phyloP scores from a whole-genome alignment of 1,140 invertebrate genomes.

The Asbolus verrucosus region DNA sequence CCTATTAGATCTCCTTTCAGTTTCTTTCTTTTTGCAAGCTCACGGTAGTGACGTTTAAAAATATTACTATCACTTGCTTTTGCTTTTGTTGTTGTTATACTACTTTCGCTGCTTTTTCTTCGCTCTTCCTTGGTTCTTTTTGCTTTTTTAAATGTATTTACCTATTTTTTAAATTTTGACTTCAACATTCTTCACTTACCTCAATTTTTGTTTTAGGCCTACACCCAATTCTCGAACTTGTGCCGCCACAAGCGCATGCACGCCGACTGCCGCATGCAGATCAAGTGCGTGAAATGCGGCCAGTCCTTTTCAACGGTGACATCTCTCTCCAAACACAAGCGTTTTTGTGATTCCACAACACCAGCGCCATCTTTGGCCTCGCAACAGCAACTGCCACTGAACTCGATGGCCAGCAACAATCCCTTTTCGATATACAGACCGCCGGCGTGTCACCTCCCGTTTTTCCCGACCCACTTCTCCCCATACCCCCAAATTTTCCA shows the following conservation, averaged over 20 bases:
- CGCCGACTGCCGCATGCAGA: conserved; percentile 87
- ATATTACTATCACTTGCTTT: no score
- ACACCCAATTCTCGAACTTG: conserved; percentile 99
- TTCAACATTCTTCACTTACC: no score
- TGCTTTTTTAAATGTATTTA: no score
- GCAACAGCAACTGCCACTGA: conserved; percentile 30
- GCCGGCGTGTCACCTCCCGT: conserved; percentile 63
- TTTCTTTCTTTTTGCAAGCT: no score
- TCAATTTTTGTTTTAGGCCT: conserved; percentile 80
- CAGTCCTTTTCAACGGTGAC: conserved; percentile 92
- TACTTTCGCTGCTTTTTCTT: no score
- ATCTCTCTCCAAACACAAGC: conserved; percentile 85
- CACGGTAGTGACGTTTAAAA: no score
- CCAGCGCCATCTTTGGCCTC: conserved; percentile 68
- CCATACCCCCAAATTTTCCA: conserved; percentile 71
- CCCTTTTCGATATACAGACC: conserved; percentile 78
- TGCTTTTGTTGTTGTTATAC: no score
- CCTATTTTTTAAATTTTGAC: no score
- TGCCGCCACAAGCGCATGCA: conserved; percentile 99
- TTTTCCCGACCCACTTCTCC: conserved; percentile 68
- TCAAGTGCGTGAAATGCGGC: conserved; percentile 92
- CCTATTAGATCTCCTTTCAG: no score
- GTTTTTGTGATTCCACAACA: conserved; percentile 81
- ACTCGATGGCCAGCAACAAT: conserved; percentile 69
- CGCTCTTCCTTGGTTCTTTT: no score